phyloP scores from a whole-genome alignment of 2,888 invertebrate genomes.

The Synergus gifuensis region DNA sequence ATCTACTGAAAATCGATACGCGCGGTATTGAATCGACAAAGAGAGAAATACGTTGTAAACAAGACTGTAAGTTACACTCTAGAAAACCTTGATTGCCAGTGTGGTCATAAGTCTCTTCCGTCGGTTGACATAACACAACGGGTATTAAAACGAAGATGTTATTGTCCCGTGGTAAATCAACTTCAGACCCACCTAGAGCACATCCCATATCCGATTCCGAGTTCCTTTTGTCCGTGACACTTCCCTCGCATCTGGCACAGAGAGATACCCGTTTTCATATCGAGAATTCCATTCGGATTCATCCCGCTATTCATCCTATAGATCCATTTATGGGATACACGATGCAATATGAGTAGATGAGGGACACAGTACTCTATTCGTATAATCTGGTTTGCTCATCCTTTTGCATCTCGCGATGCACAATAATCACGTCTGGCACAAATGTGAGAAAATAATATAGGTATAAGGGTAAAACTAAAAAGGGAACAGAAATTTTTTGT shows the following conservation, averaged over 20 bases:
- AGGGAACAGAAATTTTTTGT: background rate
- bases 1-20: background rate
- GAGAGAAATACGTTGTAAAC: conserved; percentile 15
- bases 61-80: conserved; percentile 28
- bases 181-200: background rate
- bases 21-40: background rate
- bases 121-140: background rate
- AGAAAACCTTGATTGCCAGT: conserved; percentile 27
- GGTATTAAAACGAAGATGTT: conserved; percentile 9
- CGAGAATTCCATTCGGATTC: conserved; percentile 17
- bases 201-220: background rate
- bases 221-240: conserved; percentile 5
- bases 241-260: background rate
- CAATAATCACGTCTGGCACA: background rate
- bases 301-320: background rate
- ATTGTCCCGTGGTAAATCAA: conserved; percentile 14
- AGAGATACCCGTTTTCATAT: conserved; percentile 12
- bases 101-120: background rate
- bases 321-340: background rate
- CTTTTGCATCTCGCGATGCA: background rate
- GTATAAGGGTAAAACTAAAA: background rate
- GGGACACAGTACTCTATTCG: background rate
- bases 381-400: background rate
- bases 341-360: background rate
- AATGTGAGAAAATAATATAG: no score